Evolutionary conservation across 1,140 invertebrate genomes (phyloP).

Genomic region (Leptinotarsa undecemlineata): DNA sequence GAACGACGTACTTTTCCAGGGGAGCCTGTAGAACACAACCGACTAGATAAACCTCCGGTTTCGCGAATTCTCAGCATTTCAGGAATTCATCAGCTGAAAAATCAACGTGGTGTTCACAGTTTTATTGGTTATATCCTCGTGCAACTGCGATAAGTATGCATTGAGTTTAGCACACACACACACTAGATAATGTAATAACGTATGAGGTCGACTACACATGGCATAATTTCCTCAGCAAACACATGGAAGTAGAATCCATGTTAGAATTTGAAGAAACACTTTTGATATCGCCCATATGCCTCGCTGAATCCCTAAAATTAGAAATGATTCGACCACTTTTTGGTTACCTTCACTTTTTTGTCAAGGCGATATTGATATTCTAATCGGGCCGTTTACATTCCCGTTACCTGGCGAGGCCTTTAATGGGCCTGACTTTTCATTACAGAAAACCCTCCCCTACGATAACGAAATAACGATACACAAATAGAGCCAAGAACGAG

Average conservation of each 20-base stretch:
- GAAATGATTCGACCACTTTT: background rate
- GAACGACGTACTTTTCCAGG: too few relatives aligned
- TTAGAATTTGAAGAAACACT: background rate
- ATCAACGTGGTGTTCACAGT: background rate
- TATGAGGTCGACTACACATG: background rate
- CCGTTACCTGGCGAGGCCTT: background rate
- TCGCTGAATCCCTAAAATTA: background rate
- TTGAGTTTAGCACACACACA: background rate
- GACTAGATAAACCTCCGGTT: too few relatives aligned
- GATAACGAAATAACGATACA: conserved; percentile 2
- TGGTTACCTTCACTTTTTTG: background rate
- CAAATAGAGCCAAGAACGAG: conserved; percentile 16
- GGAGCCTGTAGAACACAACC: too few relatives aligned
- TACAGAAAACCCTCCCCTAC: conserved; percentile 5
- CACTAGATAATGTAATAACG: background rate
- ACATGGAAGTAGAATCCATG: conserved; percentile 1
- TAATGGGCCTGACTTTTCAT: conserved; percentile 1
- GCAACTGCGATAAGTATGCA: conserved; percentile 2
- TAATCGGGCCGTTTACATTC: conserved; percentile 11
- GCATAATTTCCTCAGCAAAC: conserved; percentile 2
- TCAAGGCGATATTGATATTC: conserved; percentile 10
- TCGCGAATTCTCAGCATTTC: too few relatives aligned
- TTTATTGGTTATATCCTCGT: background rate
- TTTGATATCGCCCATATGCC: too few relatives aligned
- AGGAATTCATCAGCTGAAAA: background rate